phyloP scores from a whole-genome alignment of 2,113 vertebrate species.

The Sinocyclocheilus grahami region DNA sequence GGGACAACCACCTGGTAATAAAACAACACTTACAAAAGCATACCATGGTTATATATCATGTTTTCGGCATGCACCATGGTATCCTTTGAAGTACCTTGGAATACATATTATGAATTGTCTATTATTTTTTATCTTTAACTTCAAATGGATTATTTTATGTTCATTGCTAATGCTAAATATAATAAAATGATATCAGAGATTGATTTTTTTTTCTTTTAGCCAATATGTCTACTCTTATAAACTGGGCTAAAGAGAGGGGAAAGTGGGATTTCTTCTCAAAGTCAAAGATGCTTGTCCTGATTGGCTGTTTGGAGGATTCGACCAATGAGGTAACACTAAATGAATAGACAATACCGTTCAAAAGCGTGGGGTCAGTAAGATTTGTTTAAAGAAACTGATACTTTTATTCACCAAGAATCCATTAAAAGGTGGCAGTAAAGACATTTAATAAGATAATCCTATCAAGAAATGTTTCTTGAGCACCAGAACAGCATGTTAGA shows the following conservation, averaged over 20 bases:
- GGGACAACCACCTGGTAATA: conserved; percentile 86
- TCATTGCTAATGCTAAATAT: background rate
- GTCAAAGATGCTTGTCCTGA: conserved; percentile 75
- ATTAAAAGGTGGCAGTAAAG: background rate
- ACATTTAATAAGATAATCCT: background rate
- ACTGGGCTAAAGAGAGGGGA: conserved; percentile 69
- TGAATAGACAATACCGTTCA: background rate
- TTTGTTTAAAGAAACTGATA: background rate
- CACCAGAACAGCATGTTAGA: background rate
- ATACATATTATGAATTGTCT: background rate
- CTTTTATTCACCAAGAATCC: background rate
- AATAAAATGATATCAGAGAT: background rate
- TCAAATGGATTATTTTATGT: background rate
- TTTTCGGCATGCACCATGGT: background rate
- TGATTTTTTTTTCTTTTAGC: conserved; percentile 63
- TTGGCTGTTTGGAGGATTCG: conserved; percentile 85
- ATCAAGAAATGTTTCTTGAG: background rate
- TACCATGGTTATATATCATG: background rate
- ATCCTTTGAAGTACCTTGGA: background rate
- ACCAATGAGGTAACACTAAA: conserved; percentile 82
- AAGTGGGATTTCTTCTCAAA: conserved; percentile 84
- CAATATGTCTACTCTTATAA: conserved; percentile 78
- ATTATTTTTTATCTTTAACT: background rate
- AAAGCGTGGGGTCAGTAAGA: background rate
- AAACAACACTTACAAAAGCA: background rate